Conservation (phyloP, 2,797 vertebrate species). For the Heterohyrax brucei region DNA sequence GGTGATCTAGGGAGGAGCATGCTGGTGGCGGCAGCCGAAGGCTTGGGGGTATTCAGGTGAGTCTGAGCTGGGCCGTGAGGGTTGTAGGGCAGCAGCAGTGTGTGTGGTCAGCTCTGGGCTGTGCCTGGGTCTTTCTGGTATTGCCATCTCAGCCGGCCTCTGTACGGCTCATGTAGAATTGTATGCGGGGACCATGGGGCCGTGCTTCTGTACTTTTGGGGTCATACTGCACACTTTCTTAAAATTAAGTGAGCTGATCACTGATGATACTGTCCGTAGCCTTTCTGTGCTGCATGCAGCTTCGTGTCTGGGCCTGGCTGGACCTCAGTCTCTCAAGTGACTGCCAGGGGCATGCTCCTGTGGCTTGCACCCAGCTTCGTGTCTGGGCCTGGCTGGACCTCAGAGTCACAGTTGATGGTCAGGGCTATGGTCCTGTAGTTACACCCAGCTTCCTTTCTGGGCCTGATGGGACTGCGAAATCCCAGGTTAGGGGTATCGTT, state of each 20-base stretch:
- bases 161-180: neutral
- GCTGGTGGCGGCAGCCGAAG: neutral
- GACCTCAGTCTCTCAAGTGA: neutral
- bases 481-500: too few relatives aligned
- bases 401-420: too few relatives aligned
- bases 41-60: accelerated
- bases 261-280: neutral
- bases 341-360: too few relatives aligned
- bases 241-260: neutral
- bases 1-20: accelerated
- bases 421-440: too few relatives aligned
- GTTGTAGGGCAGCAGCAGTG: neutral
- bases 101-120: accelerated
- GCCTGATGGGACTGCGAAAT: too few relatives aligned
- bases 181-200: neutral
- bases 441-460: too few relatives aligned
- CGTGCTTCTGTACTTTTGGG: conserved; percentile 9
- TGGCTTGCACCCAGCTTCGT: too few relatives aligned
- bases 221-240: neutral
- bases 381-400: too few relatives aligned
- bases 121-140: accelerated
- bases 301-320: neutral
- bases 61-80: accelerated
- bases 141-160: neutral
- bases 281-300: neutral